A percentile compares a stretch with the other conserved stretches of the same genome.
Evolutionary conservation across 2,113 vertebrate species (phyloP).

Genomic region (human): GRCh38 chr4:120363501-120364000

Average conservation of each 20-base stretch:
- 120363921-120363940: too few relatives aligned
- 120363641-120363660: background rate
- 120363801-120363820: background rate
- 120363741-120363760: rapidly evolving
- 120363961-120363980: background rate
- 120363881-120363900: background rate
- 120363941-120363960: background rate
- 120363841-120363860: background rate
- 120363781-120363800: background rate
- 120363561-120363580: background rate
- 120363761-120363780: background rate
- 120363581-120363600: background rate
- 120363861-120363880: background rate
- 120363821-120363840: background rate
- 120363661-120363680: background rate
- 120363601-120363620: background rate
- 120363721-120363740: background rate
- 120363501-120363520: background rate
- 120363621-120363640: background rate
- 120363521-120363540: background rate
- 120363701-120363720: rapidly evolving
- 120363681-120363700: background rate
- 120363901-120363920: background rate
- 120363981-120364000: background rate
- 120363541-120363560: background rate